Evolutionary conservation across 2,797 vertebrate species (phyloP).

Genomic region (Myotis findleyi): DNA sequence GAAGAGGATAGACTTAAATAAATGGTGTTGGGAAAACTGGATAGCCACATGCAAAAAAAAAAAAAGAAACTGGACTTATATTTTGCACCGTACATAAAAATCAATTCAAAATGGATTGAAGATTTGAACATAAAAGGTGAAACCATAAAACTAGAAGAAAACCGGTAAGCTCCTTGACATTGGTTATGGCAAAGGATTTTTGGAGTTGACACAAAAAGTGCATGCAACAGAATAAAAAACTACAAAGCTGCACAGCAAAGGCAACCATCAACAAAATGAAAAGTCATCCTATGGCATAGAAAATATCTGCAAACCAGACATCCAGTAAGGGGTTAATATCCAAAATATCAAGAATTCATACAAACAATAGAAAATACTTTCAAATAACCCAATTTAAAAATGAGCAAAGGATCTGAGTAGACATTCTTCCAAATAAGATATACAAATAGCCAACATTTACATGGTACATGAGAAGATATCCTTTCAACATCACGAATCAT

Average conservation of each 20-base stretch:
- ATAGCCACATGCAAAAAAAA: too few relatives aligned
- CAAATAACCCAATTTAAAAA: background rate
- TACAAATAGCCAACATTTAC: background rate
- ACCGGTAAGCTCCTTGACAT: background rate
- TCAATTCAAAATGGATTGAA: background rate
- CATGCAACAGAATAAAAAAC: too few relatives aligned
- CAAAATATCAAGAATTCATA: background rate
- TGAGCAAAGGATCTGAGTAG: background rate
- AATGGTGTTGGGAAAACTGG: background rate
- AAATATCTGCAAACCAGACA: background rate
- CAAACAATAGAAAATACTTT: background rate
- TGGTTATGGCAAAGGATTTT: background rate
- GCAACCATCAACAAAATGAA: background rate
- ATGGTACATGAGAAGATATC: background rate
- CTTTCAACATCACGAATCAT: background rate
- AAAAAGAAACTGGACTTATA: background rate
- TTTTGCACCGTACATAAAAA: background rate
- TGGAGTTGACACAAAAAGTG: background rate
- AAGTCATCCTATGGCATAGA: background rate
- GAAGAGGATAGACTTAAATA: background rate
- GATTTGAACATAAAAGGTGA: background rate
- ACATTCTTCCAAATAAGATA: too few relatives aligned
- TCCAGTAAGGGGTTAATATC: background rate
- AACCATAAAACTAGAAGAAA: background rate
- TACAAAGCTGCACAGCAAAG: too few relatives aligned